phyloP scores from a whole-genome alignment of 2,113 vertebrate species.

The Brachyhypopomus occidentalis region DNA sequence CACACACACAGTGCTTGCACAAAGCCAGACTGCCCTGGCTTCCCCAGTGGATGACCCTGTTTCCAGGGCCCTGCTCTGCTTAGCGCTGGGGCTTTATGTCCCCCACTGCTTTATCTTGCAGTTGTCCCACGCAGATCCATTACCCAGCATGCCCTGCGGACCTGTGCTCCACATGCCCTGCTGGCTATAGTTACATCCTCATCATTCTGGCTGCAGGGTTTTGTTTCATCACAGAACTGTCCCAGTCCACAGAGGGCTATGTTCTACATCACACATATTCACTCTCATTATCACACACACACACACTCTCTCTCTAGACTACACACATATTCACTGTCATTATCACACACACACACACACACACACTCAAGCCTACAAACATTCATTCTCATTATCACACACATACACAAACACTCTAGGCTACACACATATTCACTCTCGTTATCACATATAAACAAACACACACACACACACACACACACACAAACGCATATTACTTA shows the following conservation, averaged over 20 bases:
- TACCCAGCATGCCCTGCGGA: constrained; percentile 34
- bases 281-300: too few relatives aligned
- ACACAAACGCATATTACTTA: too few relatives aligned
- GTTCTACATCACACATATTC: too few relatives aligned
- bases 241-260: neutral
- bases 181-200: constrained; percentile 12
- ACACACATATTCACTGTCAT: too few relatives aligned
- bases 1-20: neutral
- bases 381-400: too few relatives aligned
- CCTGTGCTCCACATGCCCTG: constrained; percentile 19
- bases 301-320: too few relatives aligned
- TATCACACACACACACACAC: too few relatives aligned
- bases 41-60: constrained; percentile 34
- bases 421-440: too few relatives aligned
- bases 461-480: too few relatives aligned
- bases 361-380: too few relatives aligned
- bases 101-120: neutral
- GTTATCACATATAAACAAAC: neutral
- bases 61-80: constrained; percentile 6
- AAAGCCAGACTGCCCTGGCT: too few relatives aligned
- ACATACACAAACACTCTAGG: neutral
- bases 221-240: constrained; percentile 21
- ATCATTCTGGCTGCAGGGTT: neutral
- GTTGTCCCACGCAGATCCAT: constrained; percentile 28
- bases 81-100: neutral